Percentiles rank a stretch among this genome's conserved stretches.
phyloP scores from a whole-genome alignment of 2,113 vertebrate genomes.

The sheep (Ovis aries) region DNA sequence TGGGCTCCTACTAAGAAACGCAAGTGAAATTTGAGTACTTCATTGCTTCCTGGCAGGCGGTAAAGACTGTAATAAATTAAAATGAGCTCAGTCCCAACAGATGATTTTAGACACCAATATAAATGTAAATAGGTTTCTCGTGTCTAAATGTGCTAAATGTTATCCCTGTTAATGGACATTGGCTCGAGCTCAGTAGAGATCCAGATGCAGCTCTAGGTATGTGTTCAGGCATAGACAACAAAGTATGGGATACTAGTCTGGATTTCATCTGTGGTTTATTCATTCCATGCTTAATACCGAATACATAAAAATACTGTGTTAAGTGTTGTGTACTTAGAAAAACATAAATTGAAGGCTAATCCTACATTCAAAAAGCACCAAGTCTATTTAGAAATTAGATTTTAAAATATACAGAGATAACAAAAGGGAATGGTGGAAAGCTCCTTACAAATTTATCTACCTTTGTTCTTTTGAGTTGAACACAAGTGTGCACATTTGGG shows the following conservation, averaged over 20 bases:
- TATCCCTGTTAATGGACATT: conserved; percentile 2
- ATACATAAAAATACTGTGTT: neutral
- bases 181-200: neutral
- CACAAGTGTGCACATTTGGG: neutral
- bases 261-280: neutral
- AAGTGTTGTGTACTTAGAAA: neutral
- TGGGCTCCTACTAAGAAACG: conserved; percentile 45
- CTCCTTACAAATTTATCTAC: neutral
- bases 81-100: conserved; percentile 33
- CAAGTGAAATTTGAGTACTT: conserved; percentile 34
- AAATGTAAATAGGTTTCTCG: conserved; percentile 51
- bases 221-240: neutral
- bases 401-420: neutral
- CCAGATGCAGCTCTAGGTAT: neutral
- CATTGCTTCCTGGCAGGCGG: conserved; percentile 51
- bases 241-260: neutral
- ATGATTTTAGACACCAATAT: conserved; percentile 55
- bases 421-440: neutral
- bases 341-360: neutral
- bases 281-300: neutral
- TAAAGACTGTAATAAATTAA: conserved; percentile 56
- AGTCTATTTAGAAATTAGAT: neutral
- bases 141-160: conserved; percentile 13
- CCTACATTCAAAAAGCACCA: neutral
- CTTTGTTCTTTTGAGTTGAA: neutral